Percentiles rank a stretch among this genome's conserved stretches.
These are phyloP conservation scores for Sebastes ruberrimus DNA, from an alignment of 2,797 vertebrate species.

Conservation along the genomic window DNA sequence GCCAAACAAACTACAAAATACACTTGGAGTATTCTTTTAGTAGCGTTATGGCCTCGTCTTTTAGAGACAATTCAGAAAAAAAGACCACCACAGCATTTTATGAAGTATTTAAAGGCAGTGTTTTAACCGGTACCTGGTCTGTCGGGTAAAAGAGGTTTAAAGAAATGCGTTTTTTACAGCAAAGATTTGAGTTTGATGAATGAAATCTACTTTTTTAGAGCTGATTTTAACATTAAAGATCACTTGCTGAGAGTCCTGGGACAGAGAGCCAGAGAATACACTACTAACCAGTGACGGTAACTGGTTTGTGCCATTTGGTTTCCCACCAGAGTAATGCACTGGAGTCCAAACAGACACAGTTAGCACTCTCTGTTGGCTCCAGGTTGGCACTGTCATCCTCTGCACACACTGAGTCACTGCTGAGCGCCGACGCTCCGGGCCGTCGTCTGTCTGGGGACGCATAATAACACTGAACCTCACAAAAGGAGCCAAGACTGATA, in stretches of 20 bases:
- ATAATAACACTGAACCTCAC: constrained; percentile 15
- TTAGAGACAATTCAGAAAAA: too few relatives aligned
- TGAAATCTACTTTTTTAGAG: neutral
- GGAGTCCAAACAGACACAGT: constrained; percentile 57
- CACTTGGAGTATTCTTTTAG: too few relatives aligned
- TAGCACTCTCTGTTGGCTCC: constrained; percentile 50
- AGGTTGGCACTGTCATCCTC: constrained; percentile 48
- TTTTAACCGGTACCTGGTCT: too few relatives aligned
- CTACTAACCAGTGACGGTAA: neutral
- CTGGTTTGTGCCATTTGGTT: constrained; percentile 33
- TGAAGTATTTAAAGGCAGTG: too few relatives aligned
- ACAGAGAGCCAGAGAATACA: constrained; percentile 18
- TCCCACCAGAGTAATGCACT: constrained; percentile 31
- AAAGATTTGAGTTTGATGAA: neutral
- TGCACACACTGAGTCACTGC: constrained; percentile 61
- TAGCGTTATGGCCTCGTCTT: too few relatives aligned
- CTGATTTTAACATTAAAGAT: neutral
- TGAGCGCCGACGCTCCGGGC: constrained; percentile 26
- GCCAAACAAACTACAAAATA: too few relatives aligned
- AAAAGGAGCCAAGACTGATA: constrained; percentile 7
- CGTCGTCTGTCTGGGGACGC: constrained; percentile 42
- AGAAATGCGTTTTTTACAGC: neutral
- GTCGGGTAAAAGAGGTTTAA: neutral
- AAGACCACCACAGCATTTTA: too few relatives aligned
- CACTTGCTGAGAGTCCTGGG: constrained; percentile 9